Percentiles rank a stretch among this genome's conserved stretches.
Conservation (phyloP, 2,113 vertebrate genomes). For the Ammodytes dubius region DNA sequence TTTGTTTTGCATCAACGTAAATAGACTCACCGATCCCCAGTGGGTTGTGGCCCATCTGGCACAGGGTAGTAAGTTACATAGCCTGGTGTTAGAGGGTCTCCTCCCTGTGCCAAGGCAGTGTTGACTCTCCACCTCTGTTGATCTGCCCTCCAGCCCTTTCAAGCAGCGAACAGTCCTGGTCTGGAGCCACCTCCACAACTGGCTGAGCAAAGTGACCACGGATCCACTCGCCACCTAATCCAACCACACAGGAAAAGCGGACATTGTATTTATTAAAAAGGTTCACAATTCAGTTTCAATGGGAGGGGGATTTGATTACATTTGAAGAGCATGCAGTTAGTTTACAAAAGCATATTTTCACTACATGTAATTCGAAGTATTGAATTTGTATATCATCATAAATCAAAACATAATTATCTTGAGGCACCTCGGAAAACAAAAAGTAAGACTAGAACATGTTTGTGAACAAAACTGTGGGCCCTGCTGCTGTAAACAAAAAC, state of each 20-base stretch:
- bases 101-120: slow-evolving; percentile 85
- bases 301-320: no score
- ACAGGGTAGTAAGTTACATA: slow-evolving; percentile 85
- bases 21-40: slow-evolving; percentile 90
- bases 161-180: slow-evolving; percentile 89
- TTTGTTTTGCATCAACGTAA: background rate
- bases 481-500: no score
- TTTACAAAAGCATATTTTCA: no score
- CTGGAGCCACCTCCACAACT: slow-evolving; percentile 92
- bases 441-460: no score
- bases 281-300: no score
- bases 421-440: no score
- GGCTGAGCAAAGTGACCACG: slow-evolving; percentile 91
- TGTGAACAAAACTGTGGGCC: no score
- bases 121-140: slow-evolving; percentile 84
- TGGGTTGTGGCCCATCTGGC: slow-evolving; percentile 87
- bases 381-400: no score
- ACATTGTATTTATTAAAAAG: background rate
- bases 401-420: no score
- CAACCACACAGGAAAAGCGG: background rate
- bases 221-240: slow-evolving; percentile 90
- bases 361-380: no score
- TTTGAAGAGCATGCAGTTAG: no score
- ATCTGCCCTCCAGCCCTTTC: slow-evolving; percentile 77
- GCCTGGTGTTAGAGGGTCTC: slow-evolving; percentile 86